Evolutionary conservation across 2,888 invertebrate genomes (phyloP).

Genomic region (Pterostichus niger): DNA sequence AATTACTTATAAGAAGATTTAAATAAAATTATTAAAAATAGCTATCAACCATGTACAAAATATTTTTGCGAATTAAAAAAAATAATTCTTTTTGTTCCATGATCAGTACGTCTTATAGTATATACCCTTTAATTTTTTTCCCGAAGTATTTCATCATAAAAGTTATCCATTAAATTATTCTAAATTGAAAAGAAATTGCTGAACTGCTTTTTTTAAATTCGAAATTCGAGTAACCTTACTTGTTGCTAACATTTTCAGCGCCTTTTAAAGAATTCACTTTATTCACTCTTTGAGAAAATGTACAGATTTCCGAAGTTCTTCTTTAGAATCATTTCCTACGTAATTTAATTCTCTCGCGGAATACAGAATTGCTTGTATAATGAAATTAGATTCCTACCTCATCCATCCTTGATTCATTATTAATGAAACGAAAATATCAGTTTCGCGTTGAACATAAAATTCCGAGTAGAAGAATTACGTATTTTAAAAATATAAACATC

Average conservation of each 20-base stretch:
- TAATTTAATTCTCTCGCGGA: slow-evolving; percentile 38
- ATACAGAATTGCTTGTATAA: slow-evolving; percentile 22
- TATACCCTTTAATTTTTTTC: no score
- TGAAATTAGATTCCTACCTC: slow-evolving; percentile 14
- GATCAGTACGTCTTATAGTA: no score
- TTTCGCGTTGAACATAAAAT: background rate
- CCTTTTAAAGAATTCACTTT: background rate
- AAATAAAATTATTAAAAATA: no score
- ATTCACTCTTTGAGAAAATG: background rate
- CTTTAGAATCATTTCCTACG: slow-evolving; percentile 15
- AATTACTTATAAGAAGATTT: no score
- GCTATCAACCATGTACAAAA: no score
- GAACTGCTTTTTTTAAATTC: background rate
- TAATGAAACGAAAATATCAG: slow-evolving; percentile 17
- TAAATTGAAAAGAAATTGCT: no score
- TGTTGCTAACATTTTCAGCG: background rate
- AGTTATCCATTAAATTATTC: no score
- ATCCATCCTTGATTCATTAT: slow-evolving; percentile 9
- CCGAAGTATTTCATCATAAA: no score
- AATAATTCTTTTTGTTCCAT: no score
- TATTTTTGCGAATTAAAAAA: no score
- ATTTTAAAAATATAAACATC: slow-evolving; percentile 2
- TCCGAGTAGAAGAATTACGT: background rate
- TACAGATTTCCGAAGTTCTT: slow-evolving; percentile 3
- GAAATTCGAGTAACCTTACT: background rate